Evolutionary conservation across 2,113 vertebrate genomes (phyloP).

Genomic region (Vidua macroura): DNA sequence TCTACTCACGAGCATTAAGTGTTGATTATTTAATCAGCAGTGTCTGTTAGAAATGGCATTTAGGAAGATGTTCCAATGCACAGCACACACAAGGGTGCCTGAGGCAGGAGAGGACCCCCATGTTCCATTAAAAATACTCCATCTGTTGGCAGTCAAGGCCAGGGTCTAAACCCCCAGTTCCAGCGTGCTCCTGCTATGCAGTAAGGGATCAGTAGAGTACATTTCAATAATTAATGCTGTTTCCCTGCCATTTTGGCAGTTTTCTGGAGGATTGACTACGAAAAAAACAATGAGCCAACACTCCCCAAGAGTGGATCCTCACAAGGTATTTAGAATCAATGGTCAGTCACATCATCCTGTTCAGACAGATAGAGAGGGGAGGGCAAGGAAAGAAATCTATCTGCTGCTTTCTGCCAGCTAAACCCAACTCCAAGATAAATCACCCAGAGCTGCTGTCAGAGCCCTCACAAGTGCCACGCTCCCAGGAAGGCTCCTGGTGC

Average conservation of each 20-base stretch:
- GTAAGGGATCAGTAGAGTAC: not conserved
- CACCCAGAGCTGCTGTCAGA: not conserved
- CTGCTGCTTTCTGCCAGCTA: not conserved
- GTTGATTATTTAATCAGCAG: not conserved
- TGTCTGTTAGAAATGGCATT: not conserved
- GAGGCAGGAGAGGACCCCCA: not conserved
- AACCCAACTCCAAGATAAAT: not conserved
- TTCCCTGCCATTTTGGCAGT: not conserved
- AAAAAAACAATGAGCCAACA: not conserved
- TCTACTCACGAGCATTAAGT: not conserved
- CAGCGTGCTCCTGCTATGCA: not conserved
- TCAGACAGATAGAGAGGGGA: not conserved
- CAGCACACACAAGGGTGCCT: rapidly evolving
- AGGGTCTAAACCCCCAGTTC: not conserved
- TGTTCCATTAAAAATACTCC: not conserved
- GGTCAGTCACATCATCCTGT: not conserved
- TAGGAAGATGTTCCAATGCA: not conserved
- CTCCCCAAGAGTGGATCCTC: not conserved
- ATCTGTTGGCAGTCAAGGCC: not conserved
- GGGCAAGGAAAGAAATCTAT: not conserved
- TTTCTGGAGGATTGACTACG: not conserved
- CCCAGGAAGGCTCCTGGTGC: not conserved
- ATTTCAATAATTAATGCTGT: not conserved
- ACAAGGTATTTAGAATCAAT: not conserved
- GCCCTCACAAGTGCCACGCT: not conserved